Evolutionary conservation across 2,797 vertebrate genomes (phyloP), one percentile per base, ranked within the genome.

Genomic region (Enteromius treurensis): DNA sequence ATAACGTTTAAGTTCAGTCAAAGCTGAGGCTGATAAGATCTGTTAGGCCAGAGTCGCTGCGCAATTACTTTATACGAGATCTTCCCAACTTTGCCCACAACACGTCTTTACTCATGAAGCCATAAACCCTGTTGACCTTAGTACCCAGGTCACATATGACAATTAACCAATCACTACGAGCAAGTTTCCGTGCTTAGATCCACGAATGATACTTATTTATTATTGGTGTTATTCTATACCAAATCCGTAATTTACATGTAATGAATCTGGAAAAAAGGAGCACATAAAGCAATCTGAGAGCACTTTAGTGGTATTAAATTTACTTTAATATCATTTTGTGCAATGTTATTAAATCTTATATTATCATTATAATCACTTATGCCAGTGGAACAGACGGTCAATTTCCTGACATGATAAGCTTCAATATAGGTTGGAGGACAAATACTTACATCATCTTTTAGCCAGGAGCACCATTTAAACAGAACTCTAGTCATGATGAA

Each of bases 21-120:
- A 45, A 74, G 29, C 21, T 49, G 13, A 8, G 23, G n/a, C 82
- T 74, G 74, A 85, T 77, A 77, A 84, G 47, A 21, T 67, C 40
- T 17, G 15, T 37, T 29, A 8, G n/a, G 9, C 26, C 29, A n/a
- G n/a, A 42, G 45, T 5, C 3, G 0, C 34, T 69, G 19, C 8
- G 1, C 0, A 53, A 40, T 51, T 53, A 2, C 47, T 78, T 78
- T 49, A 9, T 10, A 11, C 5, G 7, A 17, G 5, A 64, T 32
- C 3, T 3, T 49, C 3, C 26, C 2, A 21, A 77, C 17, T 19
- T 40, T 26, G 14, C 40, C 6, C 8, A 79, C 49, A 67, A 15
- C 19, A 37, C 3, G 19, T 37, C 51, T 75, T 55, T 29, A 23
- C 32, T 21, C n/a, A 19, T 53, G 21, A 68, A 69, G 34, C 7